These are phyloP conservation scores for Ptychoptera albimana DNA, from an alignment of 2,888 invertebrate species.

Conservation along the genomic window DNA sequence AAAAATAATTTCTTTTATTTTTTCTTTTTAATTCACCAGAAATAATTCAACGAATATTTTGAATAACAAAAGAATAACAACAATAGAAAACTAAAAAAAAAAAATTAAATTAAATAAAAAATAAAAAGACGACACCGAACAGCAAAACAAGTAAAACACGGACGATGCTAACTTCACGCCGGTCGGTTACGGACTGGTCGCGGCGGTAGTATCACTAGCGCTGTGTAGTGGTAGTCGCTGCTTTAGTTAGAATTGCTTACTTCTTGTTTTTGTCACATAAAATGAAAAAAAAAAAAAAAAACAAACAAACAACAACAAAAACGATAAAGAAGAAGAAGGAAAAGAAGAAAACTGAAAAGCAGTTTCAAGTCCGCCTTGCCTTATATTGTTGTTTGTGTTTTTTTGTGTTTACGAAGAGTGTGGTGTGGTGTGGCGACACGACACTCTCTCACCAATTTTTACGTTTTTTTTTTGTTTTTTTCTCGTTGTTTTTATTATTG, in stretches of 20 bases:
- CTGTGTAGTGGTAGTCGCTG: not conserved
- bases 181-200: slow-evolving; percentile 32
- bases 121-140: slow-evolving; percentile 8
- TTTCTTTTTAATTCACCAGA: no score
- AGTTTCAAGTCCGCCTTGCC: no score
- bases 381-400: no score
- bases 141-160: slow-evolving; percentile 12
- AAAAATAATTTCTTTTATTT: no score
- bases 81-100: slow-evolving; percentile 12
- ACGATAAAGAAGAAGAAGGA: no score
- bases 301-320: slow-evolving; percentile 1
- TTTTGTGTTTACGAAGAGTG: no score
- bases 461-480: no score
- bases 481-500: no score
- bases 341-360: not conserved
- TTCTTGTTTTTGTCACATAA: not conserved
- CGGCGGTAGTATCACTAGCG: slow-evolving; percentile 5
- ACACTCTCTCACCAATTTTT: no score
- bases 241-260: not conserved
- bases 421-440: no score
- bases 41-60: no score
- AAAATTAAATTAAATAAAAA: slow-evolving; percentile 3
- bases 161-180: slow-evolving; percentile 32
- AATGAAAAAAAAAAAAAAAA: slow-evolving; percentile 1
- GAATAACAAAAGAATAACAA: slow-evolving; percentile 10